These are phyloP conservation scores for Andrena bicolor DNA, from an alignment of 2,888 invertebrate genomes.

Conservation along the genomic window DNA sequence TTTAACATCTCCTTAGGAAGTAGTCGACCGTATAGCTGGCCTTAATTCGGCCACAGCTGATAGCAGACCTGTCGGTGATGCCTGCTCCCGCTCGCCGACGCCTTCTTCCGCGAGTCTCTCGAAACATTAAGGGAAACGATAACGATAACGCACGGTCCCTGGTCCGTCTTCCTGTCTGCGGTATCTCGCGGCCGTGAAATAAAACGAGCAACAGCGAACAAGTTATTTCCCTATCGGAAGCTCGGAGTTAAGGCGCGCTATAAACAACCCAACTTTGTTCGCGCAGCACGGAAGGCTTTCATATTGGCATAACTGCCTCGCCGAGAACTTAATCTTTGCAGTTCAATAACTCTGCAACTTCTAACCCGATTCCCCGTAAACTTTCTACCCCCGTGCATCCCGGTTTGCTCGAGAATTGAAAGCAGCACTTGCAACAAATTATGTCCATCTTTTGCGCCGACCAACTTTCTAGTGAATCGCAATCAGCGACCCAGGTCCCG, in stretches of 20 bases:
- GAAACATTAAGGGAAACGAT: conserved; percentile 54
- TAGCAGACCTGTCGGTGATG: conserved; percentile 8
- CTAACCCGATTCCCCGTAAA: conserved; percentile 39
- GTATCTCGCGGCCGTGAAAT: conserved; percentile 42
- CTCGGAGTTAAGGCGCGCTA: conserved; percentile 51
- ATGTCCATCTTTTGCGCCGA: conserved; percentile 7
- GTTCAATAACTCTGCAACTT: conserved; percentile 52
- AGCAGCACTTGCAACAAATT: conserved; percentile 22
- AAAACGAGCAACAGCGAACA: conserved; percentile 46
- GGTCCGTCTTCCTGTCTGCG: conserved; percentile 42
- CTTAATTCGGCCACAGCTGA: background rate
- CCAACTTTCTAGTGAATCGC: background rate
- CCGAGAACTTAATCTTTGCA: conserved; percentile 60
- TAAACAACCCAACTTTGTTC: conserved; percentile 64
- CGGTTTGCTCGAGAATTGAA: conserved; percentile 39
- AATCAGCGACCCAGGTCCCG: background rate
- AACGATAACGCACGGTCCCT: conserved; percentile 53
- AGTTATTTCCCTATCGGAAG: conserved; percentile 58
- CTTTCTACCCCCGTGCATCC: conserved; percentile 30
- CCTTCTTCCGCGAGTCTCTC: conserved; percentile 27
- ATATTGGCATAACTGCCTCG: conserved; percentile 62
- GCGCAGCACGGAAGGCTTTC: conserved; percentile 51
- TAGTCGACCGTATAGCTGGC: no score
- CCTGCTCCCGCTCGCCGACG: no score
- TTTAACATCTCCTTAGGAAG: no score